These are phyloP conservation scores for Macaca nemestrina DNA, from an alignment of 2,113 vertebrate genomes.

Conservation along the genomic window DNA sequence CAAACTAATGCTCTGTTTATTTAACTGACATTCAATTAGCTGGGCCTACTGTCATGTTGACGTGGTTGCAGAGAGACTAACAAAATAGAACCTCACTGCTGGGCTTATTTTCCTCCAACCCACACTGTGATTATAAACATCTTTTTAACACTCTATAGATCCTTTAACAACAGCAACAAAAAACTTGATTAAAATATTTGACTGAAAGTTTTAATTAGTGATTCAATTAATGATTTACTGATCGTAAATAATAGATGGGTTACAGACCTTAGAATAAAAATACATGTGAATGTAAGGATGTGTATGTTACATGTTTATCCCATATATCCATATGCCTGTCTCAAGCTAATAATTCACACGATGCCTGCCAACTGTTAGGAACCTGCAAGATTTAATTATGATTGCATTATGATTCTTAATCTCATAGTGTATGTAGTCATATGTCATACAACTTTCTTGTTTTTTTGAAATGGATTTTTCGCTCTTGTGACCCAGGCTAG, in stretches of 20 bases:
- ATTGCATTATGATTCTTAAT: background rate
- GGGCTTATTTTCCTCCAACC: background rate
- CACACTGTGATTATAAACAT: background rate
- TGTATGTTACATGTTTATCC: background rate
- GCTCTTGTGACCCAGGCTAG: too few species aligned
- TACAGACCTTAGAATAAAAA: background rate
- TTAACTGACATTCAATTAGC: too few species aligned
- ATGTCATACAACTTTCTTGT: too few species aligned
- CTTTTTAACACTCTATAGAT: background rate
- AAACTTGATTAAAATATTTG: background rate
- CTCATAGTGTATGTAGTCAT: background rate
- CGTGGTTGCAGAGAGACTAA: too few species aligned
- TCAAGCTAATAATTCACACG: background rate
- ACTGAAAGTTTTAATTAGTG: background rate
- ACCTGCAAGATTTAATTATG: background rate
- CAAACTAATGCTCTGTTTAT: background rate
- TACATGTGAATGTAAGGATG: background rate
- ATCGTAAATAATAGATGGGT: background rate
- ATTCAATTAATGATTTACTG: background rate
- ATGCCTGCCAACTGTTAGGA: background rate
- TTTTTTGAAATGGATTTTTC: too few species aligned
- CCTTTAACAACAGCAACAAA: background rate
- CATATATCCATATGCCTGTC: background rate
- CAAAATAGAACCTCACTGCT: background rate
- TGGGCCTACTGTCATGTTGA: background rate